A percentile compares a stretch with the other conserved stretches of the same genome.
These are phyloP conservation scores for Brachycybe producta DNA, from an alignment of 2,888 invertebrate species.

Conservation along the genomic window DNA sequence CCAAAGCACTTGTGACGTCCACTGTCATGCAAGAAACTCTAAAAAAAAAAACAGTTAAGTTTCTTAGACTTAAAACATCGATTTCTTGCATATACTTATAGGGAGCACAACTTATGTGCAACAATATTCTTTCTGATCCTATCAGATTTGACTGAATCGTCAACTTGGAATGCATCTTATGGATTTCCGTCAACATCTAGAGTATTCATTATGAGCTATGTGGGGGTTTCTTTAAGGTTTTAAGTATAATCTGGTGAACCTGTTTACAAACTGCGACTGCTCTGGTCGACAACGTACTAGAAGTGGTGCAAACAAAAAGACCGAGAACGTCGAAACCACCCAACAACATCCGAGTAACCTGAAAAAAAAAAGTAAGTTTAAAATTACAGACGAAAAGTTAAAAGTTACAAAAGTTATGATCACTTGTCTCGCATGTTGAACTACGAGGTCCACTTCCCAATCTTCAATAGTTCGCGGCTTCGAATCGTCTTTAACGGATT, in stretches of 20 bases:
- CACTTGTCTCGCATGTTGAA: constrained; percentile 69
- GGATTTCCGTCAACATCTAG: constrained; percentile 5
- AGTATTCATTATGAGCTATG: neutral
- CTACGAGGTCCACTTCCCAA: constrained; percentile 54
- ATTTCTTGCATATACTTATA: constrained; percentile 25
- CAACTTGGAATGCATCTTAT: neutral
- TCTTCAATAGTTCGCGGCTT: constrained; percentile 40
- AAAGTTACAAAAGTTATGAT: neutral
- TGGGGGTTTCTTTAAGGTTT: neutral
- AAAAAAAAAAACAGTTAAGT: constrained; percentile 20
- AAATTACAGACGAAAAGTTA: neutral
- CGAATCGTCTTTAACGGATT: constrained; percentile 30
- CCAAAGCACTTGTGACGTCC: constrained; percentile 40
- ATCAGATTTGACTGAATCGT: neutral
- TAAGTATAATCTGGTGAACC: constrained; percentile 26
- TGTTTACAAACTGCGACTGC: constrained; percentile 27
- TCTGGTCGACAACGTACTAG: constrained; percentile 21
- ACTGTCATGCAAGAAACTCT: constrained; percentile 51
- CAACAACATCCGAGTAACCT: constrained; percentile 73
- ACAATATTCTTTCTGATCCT: constrained; percentile 3
- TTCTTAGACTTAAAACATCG: constrained; percentile 17
- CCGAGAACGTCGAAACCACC: constrained; percentile 79
- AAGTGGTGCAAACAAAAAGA: constrained; percentile 52
- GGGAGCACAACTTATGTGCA: constrained; percentile 8
- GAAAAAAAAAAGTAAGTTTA: constrained; percentile 17